phyloP scores from a whole-genome alignment of 1,140 invertebrate species.

The Drosophila neocordata region DNA sequence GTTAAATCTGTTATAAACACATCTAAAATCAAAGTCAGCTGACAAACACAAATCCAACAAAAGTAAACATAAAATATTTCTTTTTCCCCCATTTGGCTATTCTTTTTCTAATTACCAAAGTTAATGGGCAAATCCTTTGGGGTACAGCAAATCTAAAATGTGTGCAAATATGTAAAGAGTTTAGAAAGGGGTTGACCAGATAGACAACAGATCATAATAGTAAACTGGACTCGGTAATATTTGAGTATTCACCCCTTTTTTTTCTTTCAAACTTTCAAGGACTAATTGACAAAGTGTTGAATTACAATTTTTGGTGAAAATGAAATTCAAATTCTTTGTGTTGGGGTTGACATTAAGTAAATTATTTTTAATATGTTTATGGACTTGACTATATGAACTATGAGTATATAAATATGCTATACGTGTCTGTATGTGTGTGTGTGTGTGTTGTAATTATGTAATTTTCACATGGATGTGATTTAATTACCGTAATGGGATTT shows the following conservation, averaged over 20 bases:
- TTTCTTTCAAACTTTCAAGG: constrained; percentile 16
- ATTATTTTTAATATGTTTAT: constrained; percentile 83
- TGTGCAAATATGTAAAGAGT: constrained; percentile 51
- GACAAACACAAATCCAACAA: constrained; percentile 27
- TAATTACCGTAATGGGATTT: constrained; percentile 82
- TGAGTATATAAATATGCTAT: constrained; percentile 41
- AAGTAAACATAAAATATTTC: constrained; percentile 9
- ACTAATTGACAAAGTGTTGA: constrained; percentile 81
- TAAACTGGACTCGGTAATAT: background rate
- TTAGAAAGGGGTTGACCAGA: constrained; percentile 25
- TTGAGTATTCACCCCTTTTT: constrained; percentile 62
- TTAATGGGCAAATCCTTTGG: constrained; percentile 68
- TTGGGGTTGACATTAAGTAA: constrained; percentile 76
- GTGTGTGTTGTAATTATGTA: constrained; percentile 74
- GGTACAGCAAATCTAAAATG: constrained; percentile 39
- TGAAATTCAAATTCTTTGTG: constrained; percentile 43
- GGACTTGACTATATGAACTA: constrained; percentile 65
- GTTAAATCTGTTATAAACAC: no score
- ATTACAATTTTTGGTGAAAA: constrained; percentile 63
- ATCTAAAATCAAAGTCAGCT: constrained; percentile 15
- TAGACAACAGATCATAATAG: background rate
- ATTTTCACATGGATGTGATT: constrained; percentile 82
- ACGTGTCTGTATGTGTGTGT: constrained; percentile 20
- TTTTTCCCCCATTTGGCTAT: constrained; percentile 11
- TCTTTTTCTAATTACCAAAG: constrained; percentile 69